Conservation (phyloP, 2,797 vertebrate genomes). For the Fringilla coelebs region DNA sequence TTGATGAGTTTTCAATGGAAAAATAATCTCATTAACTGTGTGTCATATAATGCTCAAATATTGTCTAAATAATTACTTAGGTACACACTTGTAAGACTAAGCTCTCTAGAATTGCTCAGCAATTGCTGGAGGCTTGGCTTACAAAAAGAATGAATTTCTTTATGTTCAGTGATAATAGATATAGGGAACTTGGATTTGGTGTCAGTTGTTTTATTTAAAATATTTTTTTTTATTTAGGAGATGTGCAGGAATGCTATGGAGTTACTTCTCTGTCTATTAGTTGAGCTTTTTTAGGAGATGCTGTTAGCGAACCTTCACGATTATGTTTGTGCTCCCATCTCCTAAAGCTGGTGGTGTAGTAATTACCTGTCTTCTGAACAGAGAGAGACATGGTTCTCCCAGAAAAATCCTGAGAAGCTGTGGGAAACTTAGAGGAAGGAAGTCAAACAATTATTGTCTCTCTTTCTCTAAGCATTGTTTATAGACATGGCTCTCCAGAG, state of each 20-base stretch:
- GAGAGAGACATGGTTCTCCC: background rate
- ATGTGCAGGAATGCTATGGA: background rate
- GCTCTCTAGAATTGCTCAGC: background rate
- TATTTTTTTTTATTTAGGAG: background rate
- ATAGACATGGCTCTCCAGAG: background rate
- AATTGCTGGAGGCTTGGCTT: background rate
- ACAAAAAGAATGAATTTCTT: background rate
- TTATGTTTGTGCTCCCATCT: accelerated
- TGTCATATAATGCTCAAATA: background rate
- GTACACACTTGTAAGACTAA: background rate
- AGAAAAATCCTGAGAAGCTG: background rate
- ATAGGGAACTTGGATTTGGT: background rate
- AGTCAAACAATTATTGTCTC: background rate
- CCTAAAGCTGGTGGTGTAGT: background rate
- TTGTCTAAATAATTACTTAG: background rate
- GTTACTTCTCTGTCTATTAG: background rate
- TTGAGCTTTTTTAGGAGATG: background rate
- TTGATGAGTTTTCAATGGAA: background rate
- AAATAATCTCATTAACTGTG: background rate
- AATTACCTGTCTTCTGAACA: background rate
- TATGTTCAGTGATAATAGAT: background rate
- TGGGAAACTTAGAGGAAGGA: background rate
- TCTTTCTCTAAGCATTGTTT: background rate
- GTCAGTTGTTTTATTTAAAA: background rate
- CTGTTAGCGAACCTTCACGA: background rate